Base-by-base conservation (phyloP, 2,113 vertebrate species). In the Nothocercus julius region DNA sequence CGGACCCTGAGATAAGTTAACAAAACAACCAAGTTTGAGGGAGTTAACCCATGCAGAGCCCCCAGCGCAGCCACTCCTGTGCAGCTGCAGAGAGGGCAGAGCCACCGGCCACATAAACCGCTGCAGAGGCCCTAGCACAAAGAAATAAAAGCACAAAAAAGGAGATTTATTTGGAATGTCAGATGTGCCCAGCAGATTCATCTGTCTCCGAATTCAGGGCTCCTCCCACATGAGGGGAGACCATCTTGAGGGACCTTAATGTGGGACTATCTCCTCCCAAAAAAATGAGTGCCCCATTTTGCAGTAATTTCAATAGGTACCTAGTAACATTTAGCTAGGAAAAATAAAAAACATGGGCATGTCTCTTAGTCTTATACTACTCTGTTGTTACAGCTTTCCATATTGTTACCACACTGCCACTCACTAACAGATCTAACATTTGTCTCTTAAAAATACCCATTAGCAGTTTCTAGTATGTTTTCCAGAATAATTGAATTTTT, bases 11-110 rank as follows among this genome's bases (percentile, higher is more conserved):
- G 17, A 62, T 56, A 74, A 69, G 13, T 66, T 58, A 69, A 76
- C 82, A 82, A 91, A 92, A 74, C 76, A 77, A 56, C 3, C 0
- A 11, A 36, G 49, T 54, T 44, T 7, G 44, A 19, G 21, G 6
- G 49, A 95, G 44, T 91, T 95, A 96, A 94, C 85, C 85, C 85
- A 0, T 70, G 79, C 56, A 70, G 83, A 94, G 61, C 36, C 51
- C 13, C 30, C 4, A 0, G 42, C 11, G n/a, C 89, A 88, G 92
- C 87, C 69, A 69, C 6, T 81, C 73, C 74, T 5, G 27, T 51
- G 72, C 86, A 88, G 88, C 91, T 62, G 79, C 5, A 1, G 56
- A 53, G 53, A 82, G 68, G 79, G 75, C 75, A 89, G 47, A 53
- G 82, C 56, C 42, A 22, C 4, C 3, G 0, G 18, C 78, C 34